A percentile compares a stretch with the other conserved stretches of the same genome.
Evolutionary conservation across 2,113 vertebrate genomes (phyloP).

Genomic region (Urocynchramus pylzowi): DNA sequence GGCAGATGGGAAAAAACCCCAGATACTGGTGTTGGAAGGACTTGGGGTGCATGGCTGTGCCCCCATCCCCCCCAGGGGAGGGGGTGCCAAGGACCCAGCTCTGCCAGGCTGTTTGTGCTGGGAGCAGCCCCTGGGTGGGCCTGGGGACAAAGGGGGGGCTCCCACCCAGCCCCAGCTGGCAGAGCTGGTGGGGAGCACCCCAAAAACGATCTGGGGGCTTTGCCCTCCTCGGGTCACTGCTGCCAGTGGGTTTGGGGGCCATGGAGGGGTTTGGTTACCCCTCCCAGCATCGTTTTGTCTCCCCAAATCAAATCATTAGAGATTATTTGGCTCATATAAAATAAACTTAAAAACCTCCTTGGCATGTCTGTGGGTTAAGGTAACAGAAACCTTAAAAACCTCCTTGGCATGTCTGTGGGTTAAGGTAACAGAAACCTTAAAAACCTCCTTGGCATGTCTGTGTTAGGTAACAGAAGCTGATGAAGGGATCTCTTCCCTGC

Average conservation of each 20-base stretch:
- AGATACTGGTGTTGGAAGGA: neutral
- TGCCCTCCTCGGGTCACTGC: neutral
- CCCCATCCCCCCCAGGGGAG: neutral
- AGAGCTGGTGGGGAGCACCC: neutral
- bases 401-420: rapidly evolving
- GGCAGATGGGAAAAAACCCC: rapidly evolving
- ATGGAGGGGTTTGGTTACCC: rapidly evolving
- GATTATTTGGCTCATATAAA: neutral
- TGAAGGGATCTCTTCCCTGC: neutral
- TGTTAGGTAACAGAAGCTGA: neutral
- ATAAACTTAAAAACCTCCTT: neutral
- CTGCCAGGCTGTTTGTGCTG: neutral
- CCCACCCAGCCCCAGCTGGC: neutral
- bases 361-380: rapidly evolving
- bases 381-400: too few relatives aligned
- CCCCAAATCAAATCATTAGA: neutral
- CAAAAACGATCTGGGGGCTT: neutral
- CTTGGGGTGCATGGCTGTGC: neutral
- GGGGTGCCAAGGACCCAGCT: neutral
- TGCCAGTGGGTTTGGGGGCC: rapidly evolving
- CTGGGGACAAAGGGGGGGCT: rapidly evolving
- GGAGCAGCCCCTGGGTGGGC: neutral
- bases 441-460: rapidly evolving
- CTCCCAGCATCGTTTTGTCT: neutral
- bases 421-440: neutral